Percentiles rank a stretch among this genome's conserved stretches.
These are phyloP conservation scores for Tangara arthus DNA, from an alignment of 2,797 vertebrate species.

Conservation along the genomic window DNA sequence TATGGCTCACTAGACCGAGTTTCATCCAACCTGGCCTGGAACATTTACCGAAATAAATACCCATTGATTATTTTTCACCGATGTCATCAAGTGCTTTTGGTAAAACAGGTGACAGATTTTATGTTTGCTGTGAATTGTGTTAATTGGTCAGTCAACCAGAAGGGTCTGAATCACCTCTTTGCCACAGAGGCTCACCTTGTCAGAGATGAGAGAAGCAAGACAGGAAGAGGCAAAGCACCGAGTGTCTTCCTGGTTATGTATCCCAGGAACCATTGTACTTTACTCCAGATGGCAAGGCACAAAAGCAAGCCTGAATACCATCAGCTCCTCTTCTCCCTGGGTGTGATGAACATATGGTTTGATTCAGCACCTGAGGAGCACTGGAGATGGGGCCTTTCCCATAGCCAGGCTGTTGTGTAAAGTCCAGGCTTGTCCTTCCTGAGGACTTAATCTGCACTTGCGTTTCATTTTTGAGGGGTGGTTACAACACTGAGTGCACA, in stretches of 20 bases:
- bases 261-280: background rate
- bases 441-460: fast-evolving
- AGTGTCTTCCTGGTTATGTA: background rate
- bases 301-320: background rate
- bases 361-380: background rate
- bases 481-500: background rate
- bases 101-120: background rate
- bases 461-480: background rate
- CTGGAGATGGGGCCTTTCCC: background rate
- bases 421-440: background rate
- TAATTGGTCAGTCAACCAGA: background rate
- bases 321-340: background rate
- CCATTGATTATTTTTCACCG: background rate
- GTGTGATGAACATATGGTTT: background rate
- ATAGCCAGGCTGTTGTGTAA: background rate
- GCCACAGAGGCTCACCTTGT: background rate
- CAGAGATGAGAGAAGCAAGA: background rate
- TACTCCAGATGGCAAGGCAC: background rate
- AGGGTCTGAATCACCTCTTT: background rate
- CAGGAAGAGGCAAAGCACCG: background rate
- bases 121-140: background rate
- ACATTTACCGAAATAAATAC: background rate
- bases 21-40: background rate
- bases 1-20: background rate
- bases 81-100: background rate